phyloP scores from a whole-genome alignment of 2,113 vertebrate genomes.

The Craseonycteris thonglongyai region DNA sequence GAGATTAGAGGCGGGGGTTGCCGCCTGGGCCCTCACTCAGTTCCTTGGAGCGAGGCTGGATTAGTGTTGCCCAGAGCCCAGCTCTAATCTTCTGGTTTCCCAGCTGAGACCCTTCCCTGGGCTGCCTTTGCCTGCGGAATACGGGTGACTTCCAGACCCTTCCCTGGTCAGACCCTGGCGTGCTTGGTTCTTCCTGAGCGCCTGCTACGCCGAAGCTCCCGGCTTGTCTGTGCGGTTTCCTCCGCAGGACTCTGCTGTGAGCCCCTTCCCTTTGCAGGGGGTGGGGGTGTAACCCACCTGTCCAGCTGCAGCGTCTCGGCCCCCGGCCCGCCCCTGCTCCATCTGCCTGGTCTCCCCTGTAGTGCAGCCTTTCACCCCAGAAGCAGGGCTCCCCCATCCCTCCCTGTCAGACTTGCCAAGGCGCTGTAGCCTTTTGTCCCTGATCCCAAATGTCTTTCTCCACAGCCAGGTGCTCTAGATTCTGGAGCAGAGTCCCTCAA shows the following conservation, averaged over 20 bases:
- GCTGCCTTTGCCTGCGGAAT: neutral
- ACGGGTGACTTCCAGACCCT: neutral
- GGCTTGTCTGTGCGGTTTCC: neutral
- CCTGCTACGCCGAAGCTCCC: neutral
- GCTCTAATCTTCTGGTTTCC: neutral
- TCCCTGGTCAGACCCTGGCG: neutral
- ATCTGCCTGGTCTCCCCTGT: neutral
- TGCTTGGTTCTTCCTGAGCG: too few relatives aligned
- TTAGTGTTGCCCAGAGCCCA: neutral
- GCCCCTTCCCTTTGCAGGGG: neutral
- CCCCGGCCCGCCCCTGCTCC: rapidly evolving
- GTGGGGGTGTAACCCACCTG: too few relatives aligned
- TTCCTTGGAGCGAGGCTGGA: neutral
- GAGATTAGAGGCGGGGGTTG: neutral
- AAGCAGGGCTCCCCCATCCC: neutral
- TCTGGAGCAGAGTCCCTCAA: neutral
- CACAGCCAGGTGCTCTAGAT: neutral
- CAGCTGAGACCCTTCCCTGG: neutral
- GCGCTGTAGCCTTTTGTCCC: neutral
- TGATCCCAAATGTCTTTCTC: neutral
- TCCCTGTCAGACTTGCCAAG: neutral
- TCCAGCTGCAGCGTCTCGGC: neutral
- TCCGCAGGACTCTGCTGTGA: neutral
- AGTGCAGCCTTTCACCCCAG: neutral
- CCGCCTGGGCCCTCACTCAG: neutral